Percentiles rank a stretch among this genome's conserved stretches.
Evolutionary conservation across 1,140 invertebrate species (phyloP).

Genomic region (Zaprionus kolodkinae): DNA sequence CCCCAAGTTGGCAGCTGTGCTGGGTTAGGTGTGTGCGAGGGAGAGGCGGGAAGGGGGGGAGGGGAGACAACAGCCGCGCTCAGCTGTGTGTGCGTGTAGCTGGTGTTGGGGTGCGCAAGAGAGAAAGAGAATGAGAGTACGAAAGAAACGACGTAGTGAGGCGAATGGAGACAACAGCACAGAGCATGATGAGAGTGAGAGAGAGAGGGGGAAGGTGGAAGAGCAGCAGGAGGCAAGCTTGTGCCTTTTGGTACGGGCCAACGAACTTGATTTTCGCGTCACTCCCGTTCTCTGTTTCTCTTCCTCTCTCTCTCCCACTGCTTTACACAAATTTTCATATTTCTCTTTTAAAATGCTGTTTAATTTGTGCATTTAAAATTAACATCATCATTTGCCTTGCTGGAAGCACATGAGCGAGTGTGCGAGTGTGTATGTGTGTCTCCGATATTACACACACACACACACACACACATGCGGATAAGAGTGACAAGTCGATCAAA

Average conservation of each 20-base stretch:
- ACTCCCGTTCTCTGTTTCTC: slow-evolving; percentile 31
- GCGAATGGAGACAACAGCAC: not conserved
- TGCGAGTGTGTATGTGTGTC: not conserved
- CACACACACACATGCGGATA: no score
- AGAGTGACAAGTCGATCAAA: not conserved
- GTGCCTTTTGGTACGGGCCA: slow-evolving; percentile 73
- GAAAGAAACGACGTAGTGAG: slow-evolving; percentile 1
- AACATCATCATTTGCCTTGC: slow-evolving; percentile 51
- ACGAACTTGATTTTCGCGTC: slow-evolving; percentile 81
- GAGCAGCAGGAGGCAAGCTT: slow-evolving; percentile 28
- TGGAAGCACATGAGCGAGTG: not conserved
- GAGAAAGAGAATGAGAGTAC: slow-evolving; percentile 45
- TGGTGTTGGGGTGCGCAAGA: slow-evolving; percentile 18
- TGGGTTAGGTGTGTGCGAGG: slow-evolving; percentile 8
- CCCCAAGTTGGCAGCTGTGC: slow-evolving; percentile 67
- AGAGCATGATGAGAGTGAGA: not conserved
- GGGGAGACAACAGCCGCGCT: slow-evolving; percentile 50
- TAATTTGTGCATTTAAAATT: slow-evolving; percentile 58
- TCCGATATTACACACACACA: no score
- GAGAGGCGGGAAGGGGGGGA: not conserved
- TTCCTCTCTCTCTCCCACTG: slow-evolving; percentile 7
- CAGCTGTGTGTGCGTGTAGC: slow-evolving; percentile 73
- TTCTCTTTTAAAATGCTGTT: slow-evolving; percentile 58
- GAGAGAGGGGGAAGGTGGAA: slow-evolving; percentile 9
- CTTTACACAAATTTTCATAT: slow-evolving; percentile 50